Evolutionary conservation across 2,113 vertebrate genomes (phyloP).

Genomic region (Fregetta grallaria): DNA sequence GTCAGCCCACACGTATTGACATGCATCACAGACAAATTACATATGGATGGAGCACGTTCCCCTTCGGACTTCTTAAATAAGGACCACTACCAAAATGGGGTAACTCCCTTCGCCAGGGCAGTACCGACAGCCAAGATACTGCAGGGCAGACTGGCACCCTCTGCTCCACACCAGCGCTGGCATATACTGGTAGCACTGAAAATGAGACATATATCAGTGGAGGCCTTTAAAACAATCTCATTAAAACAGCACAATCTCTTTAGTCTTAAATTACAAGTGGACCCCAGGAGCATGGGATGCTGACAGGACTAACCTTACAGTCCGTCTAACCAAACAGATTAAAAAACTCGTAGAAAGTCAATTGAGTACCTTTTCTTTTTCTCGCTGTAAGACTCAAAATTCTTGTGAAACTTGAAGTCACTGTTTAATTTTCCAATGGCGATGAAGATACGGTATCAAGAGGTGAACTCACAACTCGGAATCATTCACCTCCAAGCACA

Average conservation of each 20-base stretch:
- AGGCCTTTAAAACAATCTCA: not conserved
- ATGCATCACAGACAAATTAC: not conserved
- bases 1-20: not conserved
- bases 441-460: rapidly evolving
- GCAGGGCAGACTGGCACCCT: not conserved
- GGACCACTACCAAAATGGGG: not conserved
- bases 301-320: not conserved
- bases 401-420: conserved; percentile 19
- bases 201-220: not conserved
- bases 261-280: not conserved
- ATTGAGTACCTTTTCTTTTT: not conserved
- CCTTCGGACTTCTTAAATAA: not conserved
- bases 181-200: not conserved
- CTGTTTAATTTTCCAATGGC: not conserved
- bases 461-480: not conserved
- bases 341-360: not conserved
- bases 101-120: not conserved
- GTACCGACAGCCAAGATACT: not conserved
- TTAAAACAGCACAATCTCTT: not conserved
- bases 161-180: not conserved
- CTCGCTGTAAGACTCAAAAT: not conserved
- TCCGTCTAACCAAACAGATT: not conserved
- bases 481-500: not conserved
- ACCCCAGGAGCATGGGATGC: not conserved
- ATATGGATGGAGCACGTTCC: not conserved